A percentile compares a stretch with the other conserved stretches of the same genome.
phyloP scores from a whole-genome alignment of 2,888 invertebrate genomes.

The Oligia latruncula region DNA sequence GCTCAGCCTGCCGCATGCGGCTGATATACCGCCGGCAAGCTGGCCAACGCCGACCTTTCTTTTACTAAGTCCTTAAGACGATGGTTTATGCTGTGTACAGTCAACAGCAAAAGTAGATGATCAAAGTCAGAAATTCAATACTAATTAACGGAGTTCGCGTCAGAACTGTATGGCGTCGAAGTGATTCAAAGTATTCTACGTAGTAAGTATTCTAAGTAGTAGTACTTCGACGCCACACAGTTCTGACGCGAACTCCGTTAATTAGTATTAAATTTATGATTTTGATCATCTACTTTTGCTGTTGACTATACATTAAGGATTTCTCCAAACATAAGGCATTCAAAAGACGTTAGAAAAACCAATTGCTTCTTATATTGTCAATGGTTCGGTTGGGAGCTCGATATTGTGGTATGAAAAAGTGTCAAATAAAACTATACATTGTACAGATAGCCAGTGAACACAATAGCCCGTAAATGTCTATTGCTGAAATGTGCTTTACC shows the following conservation, averaged over 20 bases:
- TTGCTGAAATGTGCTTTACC: conserved; percentile 6
- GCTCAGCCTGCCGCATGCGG: conserved; percentile 12
- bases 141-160: too few relatives aligned
- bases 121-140: too few relatives aligned
- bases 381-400: background rate
- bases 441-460: background rate
- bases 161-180: too few relatives aligned
- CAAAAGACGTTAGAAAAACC: background rate
- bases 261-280: too few relatives aligned
- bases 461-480: conserved; percentile 12
- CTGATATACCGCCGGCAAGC: conserved; percentile 25
- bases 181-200: too few relatives aligned
- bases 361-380: background rate
- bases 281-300: too few relatives aligned
- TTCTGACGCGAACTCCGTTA: too few relatives aligned
- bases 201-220: too few relatives aligned
- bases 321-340: background rate
- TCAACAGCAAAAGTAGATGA: too few relatives aligned
- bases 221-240: too few relatives aligned
- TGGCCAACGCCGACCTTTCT: conserved; percentile 53
- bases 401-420: background rate
- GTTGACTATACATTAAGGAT: background rate
- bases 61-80: conserved; percentile 54
- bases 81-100: conserved; percentile 15
- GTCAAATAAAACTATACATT: background rate